Percentiles rank a stretch among this genome's conserved stretches.
phyloP scores from a whole-genome alignment of 2,797 vertebrate species.

The Pogoniulus pusillus region DNA sequence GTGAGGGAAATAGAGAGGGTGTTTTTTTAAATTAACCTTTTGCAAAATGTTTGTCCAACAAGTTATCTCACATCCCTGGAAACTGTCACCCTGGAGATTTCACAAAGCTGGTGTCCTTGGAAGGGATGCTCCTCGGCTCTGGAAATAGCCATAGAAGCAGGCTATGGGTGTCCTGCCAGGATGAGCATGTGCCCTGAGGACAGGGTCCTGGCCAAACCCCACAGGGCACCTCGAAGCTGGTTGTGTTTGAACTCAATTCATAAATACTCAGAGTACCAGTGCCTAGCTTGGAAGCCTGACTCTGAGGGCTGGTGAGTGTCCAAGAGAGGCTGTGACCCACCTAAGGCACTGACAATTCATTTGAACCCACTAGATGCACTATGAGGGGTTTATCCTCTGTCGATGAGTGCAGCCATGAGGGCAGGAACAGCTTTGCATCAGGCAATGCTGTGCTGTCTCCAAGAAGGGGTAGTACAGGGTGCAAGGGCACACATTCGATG shows the following conservation, averaged over 20 bases:
- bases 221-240: rapidly evolving
- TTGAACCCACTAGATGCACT: neutral
- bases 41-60: neutral
- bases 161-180: neutral
- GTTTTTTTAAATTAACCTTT: neutral
- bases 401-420: rapidly evolving
- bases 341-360: neutral
- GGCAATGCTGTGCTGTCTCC: neutral
- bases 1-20: rapidly evolving
- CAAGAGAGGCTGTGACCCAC: neutral
- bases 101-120: neutral
- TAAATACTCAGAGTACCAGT: neutral
- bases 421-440: neutral
- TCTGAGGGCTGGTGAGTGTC: neutral
- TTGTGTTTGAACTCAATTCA: neutral
- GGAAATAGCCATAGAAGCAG: neutral
- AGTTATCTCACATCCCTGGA: neutral
- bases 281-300: neutral
- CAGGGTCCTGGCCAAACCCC: neutral
- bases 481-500: neutral
- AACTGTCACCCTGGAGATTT: neutral
- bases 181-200: neutral
- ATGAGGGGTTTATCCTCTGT: neutral
- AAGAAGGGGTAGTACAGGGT: neutral
- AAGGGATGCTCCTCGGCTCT: rapidly evolving